These are phyloP conservation scores for Glaucomys volans DNA, from an alignment of 2,113 vertebrate species.

Conservation along the genomic window DNA sequence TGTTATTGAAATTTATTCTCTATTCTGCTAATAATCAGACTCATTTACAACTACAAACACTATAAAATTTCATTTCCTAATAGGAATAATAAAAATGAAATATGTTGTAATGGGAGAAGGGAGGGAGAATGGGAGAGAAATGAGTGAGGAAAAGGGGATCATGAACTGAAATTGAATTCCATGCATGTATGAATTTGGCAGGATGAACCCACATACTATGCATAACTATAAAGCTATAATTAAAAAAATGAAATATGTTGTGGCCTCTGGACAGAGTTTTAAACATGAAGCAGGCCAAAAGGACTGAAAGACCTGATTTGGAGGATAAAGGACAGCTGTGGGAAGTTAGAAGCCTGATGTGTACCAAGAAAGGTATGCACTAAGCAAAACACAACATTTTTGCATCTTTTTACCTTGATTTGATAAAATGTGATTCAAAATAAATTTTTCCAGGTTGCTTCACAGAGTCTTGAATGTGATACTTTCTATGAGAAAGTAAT, in stretches of 20 bases:
- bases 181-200: too few relatives aligned
- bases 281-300: neutral
- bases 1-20: neutral
- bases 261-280: neutral
- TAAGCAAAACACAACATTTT: neutral
- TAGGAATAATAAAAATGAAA: constrained; percentile 33
- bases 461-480: neutral
- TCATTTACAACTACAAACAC: constrained; percentile 22
- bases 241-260: neutral
- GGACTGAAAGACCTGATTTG: neutral
- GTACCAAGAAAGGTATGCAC: neutral
- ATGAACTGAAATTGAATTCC: too few relatives aligned
- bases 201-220: too few relatives aligned
- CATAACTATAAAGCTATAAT: too few relatives aligned
- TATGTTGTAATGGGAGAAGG: neutral
- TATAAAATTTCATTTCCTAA: neutral
- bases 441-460: neutral
- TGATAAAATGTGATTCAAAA: constrained; percentile 53
- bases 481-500: neutral
- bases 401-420: neutral
- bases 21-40: neutral
- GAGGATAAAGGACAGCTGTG: neutral
- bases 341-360: neutral
- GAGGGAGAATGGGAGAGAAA: too few relatives aligned
- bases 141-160: too few relatives aligned